phyloP scores from a whole-genome alignment of 2,888 invertebrate species.

The Baccha elongata region DNA sequence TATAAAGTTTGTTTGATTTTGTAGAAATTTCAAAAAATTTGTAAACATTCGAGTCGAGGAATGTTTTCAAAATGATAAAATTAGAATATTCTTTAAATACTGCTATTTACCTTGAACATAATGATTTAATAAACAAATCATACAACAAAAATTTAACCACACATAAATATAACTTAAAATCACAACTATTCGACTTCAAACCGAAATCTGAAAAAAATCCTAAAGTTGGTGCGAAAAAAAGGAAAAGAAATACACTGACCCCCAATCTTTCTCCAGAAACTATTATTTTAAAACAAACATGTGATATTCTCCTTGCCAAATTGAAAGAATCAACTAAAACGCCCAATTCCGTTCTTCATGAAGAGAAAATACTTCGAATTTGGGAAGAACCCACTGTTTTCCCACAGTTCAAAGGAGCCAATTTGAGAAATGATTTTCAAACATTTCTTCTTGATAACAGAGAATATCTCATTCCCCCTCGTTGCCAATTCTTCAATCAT shows the following conservation, averaged over 20 bases:
- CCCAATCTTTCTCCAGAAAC: conserved; percentile 5
- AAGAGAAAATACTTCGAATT: conserved; percentile 68
- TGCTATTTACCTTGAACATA: conserved; percentile 78
- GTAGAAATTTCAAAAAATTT: too few relatives aligned
- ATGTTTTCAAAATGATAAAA: conserved; percentile 28
- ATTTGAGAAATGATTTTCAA: conserved; percentile 83
- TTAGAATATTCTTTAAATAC: not conserved
- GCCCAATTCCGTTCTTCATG: not conserved
- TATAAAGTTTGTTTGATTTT: too few relatives aligned
- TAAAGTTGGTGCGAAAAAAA: not conserved
- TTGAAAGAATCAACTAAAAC: conserved; percentile 4
- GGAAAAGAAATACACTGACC: conserved; percentile 54
- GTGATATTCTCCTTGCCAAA: not conserved
- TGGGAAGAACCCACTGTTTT: conserved; percentile 78
- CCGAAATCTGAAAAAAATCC: conserved; percentile 19
- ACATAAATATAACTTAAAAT: conserved; percentile 73
- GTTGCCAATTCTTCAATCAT: conserved; percentile 87
- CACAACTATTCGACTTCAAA: conserved; percentile 77
- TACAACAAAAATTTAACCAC: conserved; percentile 56
- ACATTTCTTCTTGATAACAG: conserved; percentile 83
- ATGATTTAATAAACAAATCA: conserved; percentile 76
- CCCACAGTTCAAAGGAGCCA: conserved; percentile 84
- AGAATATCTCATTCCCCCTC: conserved; percentile 86
- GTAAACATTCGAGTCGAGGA: too few relatives aligned
- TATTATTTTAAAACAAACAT: not conserved